Evolutionary conservation across 2,797 vertebrate species (phyloP), one percentile per base, ranked within the genome.

Genomic region (Helicolenus hilgendorfi): DNA sequence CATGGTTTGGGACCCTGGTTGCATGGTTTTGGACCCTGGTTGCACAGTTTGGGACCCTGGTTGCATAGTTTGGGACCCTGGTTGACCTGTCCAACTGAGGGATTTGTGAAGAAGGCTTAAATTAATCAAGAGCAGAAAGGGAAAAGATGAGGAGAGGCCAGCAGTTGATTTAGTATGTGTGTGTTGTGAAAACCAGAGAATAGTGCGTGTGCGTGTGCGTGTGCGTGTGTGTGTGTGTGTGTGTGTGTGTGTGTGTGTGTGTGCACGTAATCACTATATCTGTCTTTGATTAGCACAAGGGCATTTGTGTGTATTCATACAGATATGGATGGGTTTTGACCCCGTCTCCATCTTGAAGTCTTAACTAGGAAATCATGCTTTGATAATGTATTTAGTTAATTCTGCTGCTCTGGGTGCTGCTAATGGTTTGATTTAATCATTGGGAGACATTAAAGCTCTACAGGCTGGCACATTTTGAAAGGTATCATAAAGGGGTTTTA

Each of bases 41-140:
- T n/a, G n/a, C n/a, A n/a, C n/a, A n/a, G n/a, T n/a, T n/a, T n/a
- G n/a, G n/a, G n/a, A n/a, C n/a, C n/a, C 59, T 72, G 26, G 69
- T 45, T 41, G 2, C 68, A 20, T 31, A 35, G 53, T 85, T 68
- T 74, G 27, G 63, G 79, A 85, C 63, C 78, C 35, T 13, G 26
- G 13, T 13, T 78, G 79, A 86, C 55, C 56, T 62, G 49, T 89
- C 65, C 0, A 14, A 79, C 63, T 71, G 27, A 70, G 41, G 75
- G 60, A 77, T n/a, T 77, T 72, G 29, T 8, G n/a, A 45, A 72
- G 11, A 18, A 31, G 65, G 58, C n/a, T 89, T 80, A 85, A 77
- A 87, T 69, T 84, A 69, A 87, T 87, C 45, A 87, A 83, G 74
- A 73, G 22, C 26, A 84, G 27, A 49, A 77, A 36, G 20, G 36